These are phyloP conservation scores for Tachysurus fulvidraco DNA, from an alignment of 2,113 vertebrate genomes.

Conservation along the genomic window DNA sequence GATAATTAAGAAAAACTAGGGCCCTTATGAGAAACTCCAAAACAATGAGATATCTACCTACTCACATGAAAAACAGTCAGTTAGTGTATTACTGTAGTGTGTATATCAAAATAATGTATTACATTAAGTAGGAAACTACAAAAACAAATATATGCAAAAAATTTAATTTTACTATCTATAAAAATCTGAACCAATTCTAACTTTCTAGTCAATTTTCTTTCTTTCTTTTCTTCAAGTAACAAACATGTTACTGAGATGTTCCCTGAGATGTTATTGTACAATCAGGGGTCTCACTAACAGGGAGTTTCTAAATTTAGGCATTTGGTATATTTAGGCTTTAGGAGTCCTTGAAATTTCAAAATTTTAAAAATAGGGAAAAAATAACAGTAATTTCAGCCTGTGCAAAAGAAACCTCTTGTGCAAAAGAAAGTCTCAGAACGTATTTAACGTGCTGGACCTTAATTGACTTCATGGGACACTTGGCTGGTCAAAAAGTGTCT, in stretches of 20 bases:
- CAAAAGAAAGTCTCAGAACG: background rate
- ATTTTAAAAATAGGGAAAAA: background rate
- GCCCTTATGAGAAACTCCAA: background rate
- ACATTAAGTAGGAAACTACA: background rate
- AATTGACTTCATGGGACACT: background rate
- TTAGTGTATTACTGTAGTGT: background rate
- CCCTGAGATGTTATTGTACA: background rate
- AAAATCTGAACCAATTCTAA: background rate
- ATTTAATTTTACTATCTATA: background rate
- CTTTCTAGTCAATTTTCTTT: background rate
- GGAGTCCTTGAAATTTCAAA: background rate
- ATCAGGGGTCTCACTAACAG: background rate
- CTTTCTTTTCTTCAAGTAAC: background rate
- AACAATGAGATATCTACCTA: background rate
- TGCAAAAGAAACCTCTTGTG: background rate
- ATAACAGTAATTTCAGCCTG: background rate
- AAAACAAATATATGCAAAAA: background rate
- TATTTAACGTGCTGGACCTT: background rate
- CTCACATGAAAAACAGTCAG: background rate
- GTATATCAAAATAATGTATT: background rate
- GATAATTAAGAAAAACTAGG: background rate
- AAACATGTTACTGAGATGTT: background rate
- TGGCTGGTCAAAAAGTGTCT: background rate
- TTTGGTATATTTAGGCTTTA: background rate
- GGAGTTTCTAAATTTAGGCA: background rate